phyloP scores from a whole-genome alignment of 2,797 vertebrate genomes.

The Aphelocoma californica region DNA sequence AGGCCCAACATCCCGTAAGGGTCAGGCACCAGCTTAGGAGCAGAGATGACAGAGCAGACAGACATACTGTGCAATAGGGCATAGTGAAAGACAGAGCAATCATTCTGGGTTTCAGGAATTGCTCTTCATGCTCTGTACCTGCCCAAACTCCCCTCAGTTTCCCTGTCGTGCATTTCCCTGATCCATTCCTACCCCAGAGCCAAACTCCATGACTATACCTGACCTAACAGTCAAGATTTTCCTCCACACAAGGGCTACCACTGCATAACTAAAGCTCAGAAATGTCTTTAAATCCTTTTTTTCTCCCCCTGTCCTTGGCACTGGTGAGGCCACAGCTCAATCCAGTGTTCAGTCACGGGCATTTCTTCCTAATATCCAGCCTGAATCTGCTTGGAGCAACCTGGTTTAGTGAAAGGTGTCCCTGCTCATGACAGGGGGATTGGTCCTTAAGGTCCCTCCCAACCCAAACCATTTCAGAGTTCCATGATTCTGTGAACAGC shows the following conservation, averaged over 20 bases:
- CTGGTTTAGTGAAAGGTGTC: not conserved
- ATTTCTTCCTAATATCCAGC: not conserved
- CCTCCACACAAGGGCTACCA: not conserved
- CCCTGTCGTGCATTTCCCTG: not conserved
- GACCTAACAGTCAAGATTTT: not conserved
- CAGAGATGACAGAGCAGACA: not conserved
- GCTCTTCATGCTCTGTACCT: not conserved
- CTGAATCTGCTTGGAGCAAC: not conserved
- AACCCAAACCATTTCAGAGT: not conserved
- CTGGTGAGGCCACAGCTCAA: not conserved
- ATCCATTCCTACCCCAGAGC: not conserved
- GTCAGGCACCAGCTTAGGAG: not conserved
- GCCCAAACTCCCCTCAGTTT: fast-evolving
- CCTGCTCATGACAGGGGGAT: not conserved
- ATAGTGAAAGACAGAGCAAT: not conserved
- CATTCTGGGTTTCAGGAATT: not conserved
- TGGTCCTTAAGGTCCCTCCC: not conserved
- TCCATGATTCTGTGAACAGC: not conserved
- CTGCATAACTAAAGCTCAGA: not conserved
- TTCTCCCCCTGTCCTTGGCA: not conserved
- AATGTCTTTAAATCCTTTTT: not conserved
- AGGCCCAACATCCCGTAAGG: too few species aligned
- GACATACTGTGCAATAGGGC: fast-evolving
- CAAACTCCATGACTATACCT: not conserved
- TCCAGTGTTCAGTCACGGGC: too few species aligned